A percentile compares a stretch with the other conserved stretches of the same genome.
Conservation (phyloP, 2,797 vertebrate species). For the Pseudomugil tenellus region DNA sequence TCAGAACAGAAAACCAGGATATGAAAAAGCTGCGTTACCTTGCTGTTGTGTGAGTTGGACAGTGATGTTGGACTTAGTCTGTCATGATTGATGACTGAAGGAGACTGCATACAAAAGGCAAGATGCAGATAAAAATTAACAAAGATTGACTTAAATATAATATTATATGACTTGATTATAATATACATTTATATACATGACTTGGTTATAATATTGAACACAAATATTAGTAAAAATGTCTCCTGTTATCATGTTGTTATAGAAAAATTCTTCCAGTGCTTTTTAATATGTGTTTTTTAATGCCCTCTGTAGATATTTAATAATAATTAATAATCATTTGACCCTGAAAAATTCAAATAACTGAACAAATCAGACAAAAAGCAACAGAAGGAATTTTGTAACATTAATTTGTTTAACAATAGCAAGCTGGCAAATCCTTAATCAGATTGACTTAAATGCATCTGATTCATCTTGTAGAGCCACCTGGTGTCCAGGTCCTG, state of each 20-base stretch:
- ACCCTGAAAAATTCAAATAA: background rate
- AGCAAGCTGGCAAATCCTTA: background rate
- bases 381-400: background rate
- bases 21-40: slow-evolving; percentile 56
- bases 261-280: slow-evolving; percentile 4
- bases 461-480: background rate
- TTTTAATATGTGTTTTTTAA: too few relatives aligned
- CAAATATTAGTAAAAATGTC: slow-evolving; percentile 12
- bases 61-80: slow-evolving; percentile 44
- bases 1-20: background rate
- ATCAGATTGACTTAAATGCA: background rate
- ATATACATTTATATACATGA: too few relatives aligned
- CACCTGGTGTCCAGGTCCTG: background rate
- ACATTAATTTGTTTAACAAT: background rate
- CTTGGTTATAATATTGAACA: slow-evolving; percentile 11
- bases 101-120: slow-evolving; percentile 61
- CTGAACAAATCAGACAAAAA: background rate
- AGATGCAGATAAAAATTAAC: slow-evolving; percentile 29
- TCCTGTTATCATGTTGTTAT: slow-evolving; percentile 4
- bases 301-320: too few relatives aligned
- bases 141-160: too few relatives aligned
- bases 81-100: slow-evolving; percentile 56
- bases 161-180: too few relatives aligned
- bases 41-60: slow-evolving; percentile 61
- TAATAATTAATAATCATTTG: background rate